Evolutionary conservation across 92 coral and sea anemone species (phyloP).

Genomic region (Epizoanthus rinbou): DNA sequence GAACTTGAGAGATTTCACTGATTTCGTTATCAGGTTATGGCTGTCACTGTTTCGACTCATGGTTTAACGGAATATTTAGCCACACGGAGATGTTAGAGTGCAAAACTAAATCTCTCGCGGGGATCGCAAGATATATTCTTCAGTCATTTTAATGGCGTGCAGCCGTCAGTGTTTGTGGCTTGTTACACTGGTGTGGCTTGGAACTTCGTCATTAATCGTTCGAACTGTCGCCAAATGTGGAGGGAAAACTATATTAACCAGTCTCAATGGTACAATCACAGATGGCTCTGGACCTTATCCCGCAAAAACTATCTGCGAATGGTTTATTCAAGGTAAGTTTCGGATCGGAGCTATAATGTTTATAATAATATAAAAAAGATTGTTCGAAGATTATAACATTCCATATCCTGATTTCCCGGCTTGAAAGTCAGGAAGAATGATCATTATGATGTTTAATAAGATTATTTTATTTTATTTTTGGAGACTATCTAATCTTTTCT

Average conservation of each 20-base stretch:
- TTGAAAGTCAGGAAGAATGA: too few relatives aligned
- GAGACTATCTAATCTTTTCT: too few relatives aligned
- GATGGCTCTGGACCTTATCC: conserved; percentile 15
- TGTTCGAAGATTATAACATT: too few relatives aligned
- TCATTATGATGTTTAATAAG: too few relatives aligned
- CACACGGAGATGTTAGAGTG: background rate
- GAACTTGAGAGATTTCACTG: too few relatives aligned
- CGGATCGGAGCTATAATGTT: too few relatives aligned
- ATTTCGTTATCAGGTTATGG: background rate
- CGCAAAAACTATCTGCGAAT: conserved; percentile 18
- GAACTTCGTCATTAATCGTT: conserved; percentile 4
- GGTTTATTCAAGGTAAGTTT: conserved; percentile 40
- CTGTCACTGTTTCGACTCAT: background rate
- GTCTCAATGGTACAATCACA: conserved; percentile 18
- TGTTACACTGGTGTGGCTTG: background rate
- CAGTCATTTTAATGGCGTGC: conserved; percentile 41
- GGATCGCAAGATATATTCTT: background rate
- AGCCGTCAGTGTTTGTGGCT: conserved; percentile 2
- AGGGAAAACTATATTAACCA: conserved; percentile 31
- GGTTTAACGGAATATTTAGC: background rate
- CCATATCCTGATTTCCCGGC: too few relatives aligned
- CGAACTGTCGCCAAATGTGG: conserved; percentile 24
- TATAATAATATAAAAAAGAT: too few relatives aligned
- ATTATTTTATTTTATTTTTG: too few relatives aligned
- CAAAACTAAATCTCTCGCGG: background rate